phyloP scores from a whole-genome alignment of 1,140 invertebrate species.

The Sesamia nonagrioides region DNA sequence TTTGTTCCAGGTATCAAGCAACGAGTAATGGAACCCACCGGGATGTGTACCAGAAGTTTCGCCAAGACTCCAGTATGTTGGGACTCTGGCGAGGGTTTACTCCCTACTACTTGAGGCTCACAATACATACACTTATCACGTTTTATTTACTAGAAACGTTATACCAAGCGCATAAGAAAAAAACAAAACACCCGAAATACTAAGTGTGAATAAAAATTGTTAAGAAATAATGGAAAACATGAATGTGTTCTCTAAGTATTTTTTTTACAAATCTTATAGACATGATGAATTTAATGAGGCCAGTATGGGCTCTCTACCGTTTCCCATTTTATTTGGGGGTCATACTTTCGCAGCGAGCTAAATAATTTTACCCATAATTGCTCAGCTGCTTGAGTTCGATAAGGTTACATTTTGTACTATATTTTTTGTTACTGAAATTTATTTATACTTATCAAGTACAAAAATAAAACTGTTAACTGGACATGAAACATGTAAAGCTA shows the following conservation, averaged over 20 bases:
- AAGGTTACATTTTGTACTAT: too few species aligned
- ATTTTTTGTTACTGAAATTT: too few species aligned
- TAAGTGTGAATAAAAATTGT: conserved; percentile 26
- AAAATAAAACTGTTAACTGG: conserved; percentile 14
- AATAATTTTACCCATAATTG: too few species aligned
- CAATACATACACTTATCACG: conserved; percentile 59
- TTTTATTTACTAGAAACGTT: conserved; percentile 58
- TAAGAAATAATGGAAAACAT: too few species aligned
- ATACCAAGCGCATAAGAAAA: conserved; percentile 33
- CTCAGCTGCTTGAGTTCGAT: too few species aligned
- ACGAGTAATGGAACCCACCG: not conserved
- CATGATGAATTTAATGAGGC: too few species aligned
- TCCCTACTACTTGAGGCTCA: conserved; percentile 79
- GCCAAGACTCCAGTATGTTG: conserved; percentile 92
- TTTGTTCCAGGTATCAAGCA: conserved; percentile 12
- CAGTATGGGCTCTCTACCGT: too few species aligned
- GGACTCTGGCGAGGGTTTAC: conserved; percentile 95
- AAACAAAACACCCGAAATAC: not conserved
- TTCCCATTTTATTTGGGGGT: too few species aligned
- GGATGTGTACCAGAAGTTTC: conserved; percentile 71
- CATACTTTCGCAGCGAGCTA: too few species aligned
- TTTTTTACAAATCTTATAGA: too few species aligned
- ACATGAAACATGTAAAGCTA: conserved; percentile 3
- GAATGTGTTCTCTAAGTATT: too few species aligned
- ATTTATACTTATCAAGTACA: too few species aligned